Base-by-base conservation (phyloP, 2,888 invertebrate species). In the Keiferia lycopersicella region DNA sequence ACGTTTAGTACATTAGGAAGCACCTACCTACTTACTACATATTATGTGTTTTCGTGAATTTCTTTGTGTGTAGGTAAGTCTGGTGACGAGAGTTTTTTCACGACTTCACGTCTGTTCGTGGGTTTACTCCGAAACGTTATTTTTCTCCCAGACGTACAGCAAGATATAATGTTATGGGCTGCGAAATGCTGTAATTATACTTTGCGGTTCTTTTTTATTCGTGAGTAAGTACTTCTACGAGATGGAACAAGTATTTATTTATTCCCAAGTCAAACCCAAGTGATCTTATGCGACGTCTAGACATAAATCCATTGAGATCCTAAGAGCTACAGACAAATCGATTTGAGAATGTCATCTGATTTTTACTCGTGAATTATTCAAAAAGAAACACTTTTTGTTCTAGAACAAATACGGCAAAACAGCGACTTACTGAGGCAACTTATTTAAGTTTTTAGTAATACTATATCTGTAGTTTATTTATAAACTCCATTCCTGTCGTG, bases 291-390 rank as follows among this genome's bases (percentile, higher is more conserved):
- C 8, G 45, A 16, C 45, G 45, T n/a, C 45, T 45, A 45, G 45
- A 45, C 45, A 16, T 45, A n/a, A 7, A 6, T 45, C 16, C n/a
- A 16, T 45, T 16, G 45, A 45, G 45, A 16, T 45, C 4, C 8
- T 16, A n/a, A n/a, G 45, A 45, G 45, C 45, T 45, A 45, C 45
- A 45, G 45, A 45, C 45, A 45, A 45, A 45, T 45, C 45, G 16
- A 45, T 45, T 45, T n/a, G n/a, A 16, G 11, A 16, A 45, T 45
- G n/a, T 45, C 16, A 45, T 45, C 45, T 45, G 1, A 45, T n/a
- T 45, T n/a, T 45, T 45, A 11, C 45, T 45, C 16, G 45, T n/a
- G 16, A 45, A 16, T 8, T 34, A 8, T 34, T 34, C 8, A 8
- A 10, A 10, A 34, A 34, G 1, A 34, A 34, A 34, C 26, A n/a